Conservation (phyloP, 1,140 invertebrate species). For the Drosophila ohnishii region DNA sequence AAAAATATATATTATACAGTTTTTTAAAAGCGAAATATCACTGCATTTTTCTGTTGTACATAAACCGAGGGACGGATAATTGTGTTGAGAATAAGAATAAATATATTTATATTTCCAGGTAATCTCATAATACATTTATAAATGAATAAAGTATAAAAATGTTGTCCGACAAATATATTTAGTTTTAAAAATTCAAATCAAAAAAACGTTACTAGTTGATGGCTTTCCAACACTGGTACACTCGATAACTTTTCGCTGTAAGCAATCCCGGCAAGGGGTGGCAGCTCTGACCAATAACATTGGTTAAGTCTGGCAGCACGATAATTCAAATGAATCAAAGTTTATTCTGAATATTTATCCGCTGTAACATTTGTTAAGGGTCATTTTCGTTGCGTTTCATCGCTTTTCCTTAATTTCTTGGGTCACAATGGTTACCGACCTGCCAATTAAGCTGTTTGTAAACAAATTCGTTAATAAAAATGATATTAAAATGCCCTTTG, state of each 20-base stretch:
- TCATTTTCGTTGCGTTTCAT: no score
- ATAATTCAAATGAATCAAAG: background rate
- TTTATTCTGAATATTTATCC: no score
- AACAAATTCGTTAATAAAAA: no score
- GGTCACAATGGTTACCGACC: no score
- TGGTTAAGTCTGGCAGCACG: background rate
- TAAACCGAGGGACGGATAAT: background rate
- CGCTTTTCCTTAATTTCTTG: no score
- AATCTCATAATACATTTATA: background rate
- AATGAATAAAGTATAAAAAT: background rate
- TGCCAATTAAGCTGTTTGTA: no score
- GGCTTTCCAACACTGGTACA: background rate
- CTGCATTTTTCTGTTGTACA: background rate
- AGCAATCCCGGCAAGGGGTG: background rate
- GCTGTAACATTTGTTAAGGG: no score
- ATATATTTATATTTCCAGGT: background rate
- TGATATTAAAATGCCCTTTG: no score
- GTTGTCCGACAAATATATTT: background rate
- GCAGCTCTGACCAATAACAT: background rate
- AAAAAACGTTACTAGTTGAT: background rate
- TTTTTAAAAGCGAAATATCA: constrained; percentile 57
- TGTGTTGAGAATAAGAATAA: background rate
- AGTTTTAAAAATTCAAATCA: background rate
- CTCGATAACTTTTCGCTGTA: background rate
- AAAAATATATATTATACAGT: constrained; percentile 55